Conservation (phyloP, 2,888 invertebrate species). For the Hypolimnas misippus region DNA sequence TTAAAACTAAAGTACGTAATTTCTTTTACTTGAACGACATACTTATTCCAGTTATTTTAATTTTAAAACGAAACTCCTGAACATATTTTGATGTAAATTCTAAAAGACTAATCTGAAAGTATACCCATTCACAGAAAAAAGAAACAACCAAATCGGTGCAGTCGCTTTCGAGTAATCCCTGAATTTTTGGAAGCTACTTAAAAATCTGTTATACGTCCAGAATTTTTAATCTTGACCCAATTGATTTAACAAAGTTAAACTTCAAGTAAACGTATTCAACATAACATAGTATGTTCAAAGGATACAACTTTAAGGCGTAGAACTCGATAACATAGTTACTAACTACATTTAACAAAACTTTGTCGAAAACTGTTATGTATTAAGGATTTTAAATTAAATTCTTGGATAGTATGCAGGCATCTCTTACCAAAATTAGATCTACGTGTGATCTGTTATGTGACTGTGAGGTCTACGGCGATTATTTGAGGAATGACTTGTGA, state of each 20-base stretch:
- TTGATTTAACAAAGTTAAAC: conserved; percentile 1
- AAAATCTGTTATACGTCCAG: too few relatives aligned
- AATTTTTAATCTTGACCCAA: too few relatives aligned
- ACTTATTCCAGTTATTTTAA: too few relatives aligned
- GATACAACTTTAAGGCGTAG: background rate
- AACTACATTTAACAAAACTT: conserved; percentile 9
- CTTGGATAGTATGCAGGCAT: conserved; percentile 5
- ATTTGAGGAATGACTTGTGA: conserved; percentile 46
- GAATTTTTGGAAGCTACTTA: too few relatives aligned
- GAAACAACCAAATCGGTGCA: too few relatives aligned
- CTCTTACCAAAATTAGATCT: conserved; percentile 33
- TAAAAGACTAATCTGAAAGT: too few relatives aligned
- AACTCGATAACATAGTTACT: conserved; percentile 5
- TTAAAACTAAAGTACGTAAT: too few relatives aligned
- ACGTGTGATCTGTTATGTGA: conserved; percentile 41
- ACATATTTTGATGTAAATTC: too few relatives aligned
- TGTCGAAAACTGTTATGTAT: background rate
- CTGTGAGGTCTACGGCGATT: conserved; percentile 42
- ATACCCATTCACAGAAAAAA: too few relatives aligned
- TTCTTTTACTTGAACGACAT: too few relatives aligned
- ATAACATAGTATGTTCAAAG: conserved; percentile 6
- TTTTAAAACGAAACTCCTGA: too few relatives aligned
- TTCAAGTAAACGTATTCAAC: conserved; percentile 6
- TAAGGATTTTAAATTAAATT: conserved; percentile 18
- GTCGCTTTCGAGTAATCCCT: too few relatives aligned